Evolutionary conservation across 2,888 invertebrate genomes (phyloP).

Genomic region (Phortica magna): DNA sequence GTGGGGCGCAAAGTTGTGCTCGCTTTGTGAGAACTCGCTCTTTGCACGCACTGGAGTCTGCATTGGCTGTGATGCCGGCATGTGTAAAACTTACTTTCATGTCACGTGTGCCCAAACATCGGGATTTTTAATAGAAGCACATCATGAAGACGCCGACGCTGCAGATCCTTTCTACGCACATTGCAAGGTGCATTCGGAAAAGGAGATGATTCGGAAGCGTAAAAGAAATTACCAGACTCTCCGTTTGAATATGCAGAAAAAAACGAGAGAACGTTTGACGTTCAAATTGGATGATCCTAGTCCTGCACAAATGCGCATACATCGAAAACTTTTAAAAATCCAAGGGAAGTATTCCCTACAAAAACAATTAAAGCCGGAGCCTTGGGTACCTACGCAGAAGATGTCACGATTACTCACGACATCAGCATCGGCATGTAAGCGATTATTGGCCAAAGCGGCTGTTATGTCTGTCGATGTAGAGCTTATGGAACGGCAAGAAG

Average conservation of each 20-base stretch:
- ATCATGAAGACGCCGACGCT: constrained; percentile 92
- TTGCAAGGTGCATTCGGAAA: constrained; percentile 96
- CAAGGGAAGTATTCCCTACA: constrained; percentile 88
- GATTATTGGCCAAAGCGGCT: constrained; percentile 90
- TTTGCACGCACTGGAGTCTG: constrained; percentile 96
- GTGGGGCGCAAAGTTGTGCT: constrained; percentile 96
- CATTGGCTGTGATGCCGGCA: constrained; percentile 98
- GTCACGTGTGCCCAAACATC: constrained; percentile 98
- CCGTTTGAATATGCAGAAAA: constrained; percentile 88
- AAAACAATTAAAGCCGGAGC: constrained; percentile 86
- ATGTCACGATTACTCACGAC: constrained; percentile 94
- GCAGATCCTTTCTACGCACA: constrained; percentile 99
- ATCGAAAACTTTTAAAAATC: constrained; percentile 90
- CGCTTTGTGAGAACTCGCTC: constrained; percentile 91
- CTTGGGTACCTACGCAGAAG: constrained; percentile 97
- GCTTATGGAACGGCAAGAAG: constrained; percentile 89
- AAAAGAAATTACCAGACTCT: constrained; percentile 91
- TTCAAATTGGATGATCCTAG: constrained; percentile 77
- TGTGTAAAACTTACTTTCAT: constrained; percentile 98
- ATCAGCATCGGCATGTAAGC: constrained; percentile 91
- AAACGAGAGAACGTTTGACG: constrained; percentile 75
- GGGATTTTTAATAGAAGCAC: constrained; percentile 94
- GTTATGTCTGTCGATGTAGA: constrained; percentile 93
- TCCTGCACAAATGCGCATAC: constrained; percentile 86
- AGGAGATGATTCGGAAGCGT: constrained; percentile 88